phyloP scores from a whole-genome alignment of 2,113 vertebrate genomes.

The Apodemus sylvaticus region DNA sequence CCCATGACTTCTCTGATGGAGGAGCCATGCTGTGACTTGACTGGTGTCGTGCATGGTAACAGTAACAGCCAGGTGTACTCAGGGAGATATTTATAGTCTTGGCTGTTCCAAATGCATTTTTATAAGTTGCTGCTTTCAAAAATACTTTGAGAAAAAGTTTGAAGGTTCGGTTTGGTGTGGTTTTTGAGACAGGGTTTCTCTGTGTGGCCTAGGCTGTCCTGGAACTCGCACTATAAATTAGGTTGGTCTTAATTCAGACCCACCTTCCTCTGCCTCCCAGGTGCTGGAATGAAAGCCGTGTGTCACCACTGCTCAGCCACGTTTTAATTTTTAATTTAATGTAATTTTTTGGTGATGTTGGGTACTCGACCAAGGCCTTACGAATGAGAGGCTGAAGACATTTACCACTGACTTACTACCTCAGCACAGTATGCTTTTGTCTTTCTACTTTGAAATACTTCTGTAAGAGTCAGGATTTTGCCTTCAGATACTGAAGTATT shows the following conservation, averaged over 20 bases:
- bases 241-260: not conserved
- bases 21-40: not conserved
- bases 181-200: not conserved
- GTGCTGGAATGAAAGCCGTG: not conserved
- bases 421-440: not conserved
- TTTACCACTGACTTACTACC: not conserved
- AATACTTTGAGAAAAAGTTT: not conserved
- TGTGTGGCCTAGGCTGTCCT: not conserved
- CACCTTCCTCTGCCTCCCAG: not conserved
- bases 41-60: not conserved
- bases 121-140: not conserved
- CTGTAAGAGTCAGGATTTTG: not conserved
- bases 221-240: not conserved
- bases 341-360: not conserved
- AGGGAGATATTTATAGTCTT: slow-evolving; percentile 33
- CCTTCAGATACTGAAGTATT: not conserved
- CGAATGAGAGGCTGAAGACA: not conserved
- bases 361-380: not conserved
- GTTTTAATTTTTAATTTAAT: not conserved
- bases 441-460: not conserved
- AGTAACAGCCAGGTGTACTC: not conserved
- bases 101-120: not conserved
- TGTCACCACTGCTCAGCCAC: not conserved
- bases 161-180: not conserved
- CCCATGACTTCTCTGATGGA: not conserved